Percentiles rank a stretch among this genome's conserved stretches.
These are phyloP conservation scores for Kryptolebias ocellatus DNA, from an alignment of 2,797 vertebrate species.

Conservation along the genomic window DNA sequence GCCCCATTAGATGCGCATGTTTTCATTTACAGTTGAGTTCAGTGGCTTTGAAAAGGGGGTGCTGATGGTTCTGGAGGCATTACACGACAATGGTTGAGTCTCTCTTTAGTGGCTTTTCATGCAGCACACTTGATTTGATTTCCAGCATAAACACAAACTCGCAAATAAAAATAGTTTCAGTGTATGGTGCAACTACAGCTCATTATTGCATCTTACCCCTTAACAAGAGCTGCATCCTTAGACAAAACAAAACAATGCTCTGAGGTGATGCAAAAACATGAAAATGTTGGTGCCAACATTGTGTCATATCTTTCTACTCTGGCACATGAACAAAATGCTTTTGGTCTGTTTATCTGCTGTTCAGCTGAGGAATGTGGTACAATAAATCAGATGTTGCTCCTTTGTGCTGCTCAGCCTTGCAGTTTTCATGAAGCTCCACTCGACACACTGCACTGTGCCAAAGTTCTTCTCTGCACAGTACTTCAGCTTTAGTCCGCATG, in stretches of 20 bases:
- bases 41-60: constrained; percentile 9
- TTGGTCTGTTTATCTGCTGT: constrained; percentile 23
- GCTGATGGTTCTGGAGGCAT: constrained; percentile 34
- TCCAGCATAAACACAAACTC: constrained; percentile 18
- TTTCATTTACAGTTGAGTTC: constrained; percentile 22
- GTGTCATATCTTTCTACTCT: constrained; percentile 22
- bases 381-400: neutral
- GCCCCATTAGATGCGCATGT: constrained; percentile 16
- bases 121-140: constrained; percentile 21
- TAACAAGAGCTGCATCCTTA: constrained; percentile 25
- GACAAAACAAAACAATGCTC: constrained; percentile 52
- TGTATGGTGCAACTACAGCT: constrained; percentile 48
- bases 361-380: constrained; percentile 1
- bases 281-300: constrained; percentile 36
- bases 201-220: constrained; percentile 53
- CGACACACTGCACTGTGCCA: neutral
- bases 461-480: neutral
- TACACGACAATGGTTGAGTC: constrained; percentile 3
- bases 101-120: constrained; percentile 7
- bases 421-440: neutral
- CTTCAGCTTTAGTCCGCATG: neutral
- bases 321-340: constrained; percentile 30
- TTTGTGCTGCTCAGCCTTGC: neutral
- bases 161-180: constrained; percentile 41
- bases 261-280: constrained; percentile 63